A percentile compares a stretch with the other conserved stretches of the same genome.
phyloP scores from a whole-genome alignment of 2,113 vertebrate species.

The Tor tambroides region DNA sequence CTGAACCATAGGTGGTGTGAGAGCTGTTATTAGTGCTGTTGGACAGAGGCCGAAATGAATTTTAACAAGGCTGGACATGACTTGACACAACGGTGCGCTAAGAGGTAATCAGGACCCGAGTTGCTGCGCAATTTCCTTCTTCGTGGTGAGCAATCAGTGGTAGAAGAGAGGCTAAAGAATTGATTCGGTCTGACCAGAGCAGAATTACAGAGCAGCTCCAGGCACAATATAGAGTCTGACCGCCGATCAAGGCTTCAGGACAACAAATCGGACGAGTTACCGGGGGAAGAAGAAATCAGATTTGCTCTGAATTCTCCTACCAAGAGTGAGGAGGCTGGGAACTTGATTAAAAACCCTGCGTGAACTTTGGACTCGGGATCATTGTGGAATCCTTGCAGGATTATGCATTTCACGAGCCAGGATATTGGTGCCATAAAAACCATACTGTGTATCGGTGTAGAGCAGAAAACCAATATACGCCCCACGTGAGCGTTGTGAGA shows the following conservation, averaged over 20 bases:
- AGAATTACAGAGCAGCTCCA: conserved; percentile 56
- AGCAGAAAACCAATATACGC: neutral
- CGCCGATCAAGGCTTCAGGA: conserved; percentile 47
- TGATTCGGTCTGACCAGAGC: conserved; percentile 71
- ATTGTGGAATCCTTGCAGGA: conserved; percentile 35
- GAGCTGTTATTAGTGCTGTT: conserved; percentile 70
- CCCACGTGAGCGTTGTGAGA: neutral
- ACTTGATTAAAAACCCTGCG: conserved; percentile 55
- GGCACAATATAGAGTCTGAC: conserved; percentile 48
- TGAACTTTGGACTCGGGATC: conserved; percentile 46
- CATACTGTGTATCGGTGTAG: conserved; percentile 8
- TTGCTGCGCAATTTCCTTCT: conserved; percentile 78
- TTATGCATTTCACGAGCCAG: conserved; percentile 13
- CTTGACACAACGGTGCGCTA: conserved; percentile 73
- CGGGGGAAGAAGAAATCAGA: conserved; percentile 50
- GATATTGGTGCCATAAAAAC: conserved; percentile 24
- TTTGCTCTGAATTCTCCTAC: conserved; percentile 43
- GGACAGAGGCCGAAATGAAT: conserved; percentile 72
- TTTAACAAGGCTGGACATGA: conserved; percentile 74
- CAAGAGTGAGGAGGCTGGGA: conserved; percentile 51
- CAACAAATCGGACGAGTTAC: conserved; percentile 58
- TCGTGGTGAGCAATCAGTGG: conserved; percentile 78
- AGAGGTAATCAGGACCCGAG: conserved; percentile 81
- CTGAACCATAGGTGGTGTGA: conserved; percentile 64
- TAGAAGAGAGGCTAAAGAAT: conserved; percentile 76